phyloP scores from a whole-genome alignment of 2,888 invertebrate species.

The Julus scandinavius region DNA sequence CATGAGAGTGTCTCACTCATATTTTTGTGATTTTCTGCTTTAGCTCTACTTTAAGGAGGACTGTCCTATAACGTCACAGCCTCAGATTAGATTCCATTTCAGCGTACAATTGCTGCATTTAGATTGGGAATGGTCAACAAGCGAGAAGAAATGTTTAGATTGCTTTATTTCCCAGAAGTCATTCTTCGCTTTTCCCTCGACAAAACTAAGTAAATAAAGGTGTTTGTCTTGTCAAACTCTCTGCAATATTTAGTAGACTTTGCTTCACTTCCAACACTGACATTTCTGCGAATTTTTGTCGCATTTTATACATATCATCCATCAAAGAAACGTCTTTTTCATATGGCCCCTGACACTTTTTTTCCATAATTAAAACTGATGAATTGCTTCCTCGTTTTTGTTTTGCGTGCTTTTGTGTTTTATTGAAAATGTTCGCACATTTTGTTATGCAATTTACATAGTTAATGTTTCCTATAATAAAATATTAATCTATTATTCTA shows the following conservation, averaged over 20 bases:
- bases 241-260: neutral
- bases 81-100: slow-evolving; percentile 8
- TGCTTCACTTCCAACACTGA: neutral
- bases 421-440: neutral
- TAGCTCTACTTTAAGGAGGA: neutral
- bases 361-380: neutral
- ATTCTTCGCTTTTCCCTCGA: neutral
- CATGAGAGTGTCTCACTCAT: too few species aligned
- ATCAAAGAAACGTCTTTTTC: neutral
- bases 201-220: slow-evolving; percentile 22
- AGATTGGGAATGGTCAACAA: slow-evolving; percentile 11
- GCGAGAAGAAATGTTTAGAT: slow-evolving; percentile 21
- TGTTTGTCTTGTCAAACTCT: neutral
- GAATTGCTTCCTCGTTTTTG: too few species aligned
- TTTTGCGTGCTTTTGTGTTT: neutral
- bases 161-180: slow-evolving; percentile 27
- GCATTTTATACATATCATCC: neutral
- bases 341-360: neutral
- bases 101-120: slow-evolving; percentile 15
- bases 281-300: neutral
- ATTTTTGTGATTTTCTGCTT: neutral
- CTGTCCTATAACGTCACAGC: neutral
- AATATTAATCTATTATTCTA: neutral
- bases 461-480: neutral
- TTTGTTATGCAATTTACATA: neutral